Percentiles rank a stretch among this genome's conserved stretches.
phyloP scores from a whole-genome alignment of 1,140 invertebrate species.

The Heliothis subflexa region DNA sequence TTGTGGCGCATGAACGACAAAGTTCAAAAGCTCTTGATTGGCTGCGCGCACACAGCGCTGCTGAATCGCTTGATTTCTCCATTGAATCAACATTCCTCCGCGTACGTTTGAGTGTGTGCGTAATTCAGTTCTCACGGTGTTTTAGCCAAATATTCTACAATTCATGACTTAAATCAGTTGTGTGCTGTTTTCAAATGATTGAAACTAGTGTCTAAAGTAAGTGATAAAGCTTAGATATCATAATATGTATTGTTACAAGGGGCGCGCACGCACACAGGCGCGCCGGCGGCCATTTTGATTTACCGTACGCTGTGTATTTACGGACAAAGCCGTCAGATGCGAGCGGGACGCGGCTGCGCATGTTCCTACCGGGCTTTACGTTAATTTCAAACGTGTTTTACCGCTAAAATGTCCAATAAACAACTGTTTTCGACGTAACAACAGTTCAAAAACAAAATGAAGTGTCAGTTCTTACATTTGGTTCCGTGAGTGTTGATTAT shows the following conservation, averaged over 20 bases:
- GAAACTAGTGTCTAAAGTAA: slow-evolving; percentile 47
- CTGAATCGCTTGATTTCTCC: slow-evolving; percentile 84
- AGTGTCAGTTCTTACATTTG: slow-evolving; percentile 84
- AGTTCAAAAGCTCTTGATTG: slow-evolving; percentile 76
- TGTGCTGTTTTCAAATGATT: slow-evolving; percentile 53
- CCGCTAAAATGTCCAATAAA: slow-evolving; percentile 83
- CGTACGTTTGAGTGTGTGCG: slow-evolving; percentile 80
- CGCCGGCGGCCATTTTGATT: slow-evolving; percentile 82
- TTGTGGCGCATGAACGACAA: slow-evolving; percentile 58
- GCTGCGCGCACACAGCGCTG: slow-evolving; percentile 65
- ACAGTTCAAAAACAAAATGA: slow-evolving; percentile 84
- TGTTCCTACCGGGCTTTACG: slow-evolving; percentile 78
- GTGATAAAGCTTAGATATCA: slow-evolving; percentile 51
- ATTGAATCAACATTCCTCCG: slow-evolving; percentile 85
- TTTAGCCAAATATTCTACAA: slow-evolving; percentile 50
- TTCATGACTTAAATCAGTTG: slow-evolving; percentile 71
- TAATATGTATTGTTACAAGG: slow-evolving; percentile 61
- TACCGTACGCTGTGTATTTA: slow-evolving; percentile 83
- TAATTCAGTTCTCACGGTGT: slow-evolving; percentile 77
- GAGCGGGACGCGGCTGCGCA: slow-evolving; percentile 84
- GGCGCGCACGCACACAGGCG: slow-evolving; percentile 78
- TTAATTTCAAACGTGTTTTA: slow-evolving; percentile 80
- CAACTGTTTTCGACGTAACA: slow-evolving; percentile 77
- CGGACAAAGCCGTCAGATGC: slow-evolving; percentile 85
- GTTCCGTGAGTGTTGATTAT: slow-evolving; percentile 83